Evolutionary conservation across 2,113 vertebrate species (phyloP).

Genomic region (Lagopus muta): DNA sequence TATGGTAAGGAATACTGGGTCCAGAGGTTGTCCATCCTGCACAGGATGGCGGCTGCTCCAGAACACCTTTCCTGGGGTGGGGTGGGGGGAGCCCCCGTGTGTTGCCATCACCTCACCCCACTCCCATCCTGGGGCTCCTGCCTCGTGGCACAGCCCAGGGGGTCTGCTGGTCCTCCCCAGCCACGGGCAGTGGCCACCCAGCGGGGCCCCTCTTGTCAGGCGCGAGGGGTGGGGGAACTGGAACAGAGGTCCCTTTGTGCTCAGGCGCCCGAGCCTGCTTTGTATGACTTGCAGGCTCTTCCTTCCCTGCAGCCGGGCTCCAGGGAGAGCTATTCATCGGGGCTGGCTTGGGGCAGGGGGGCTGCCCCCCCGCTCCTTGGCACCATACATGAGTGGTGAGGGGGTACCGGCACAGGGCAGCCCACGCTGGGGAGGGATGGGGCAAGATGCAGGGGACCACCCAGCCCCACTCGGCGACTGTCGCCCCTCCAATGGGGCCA

Average conservation of each 20-base stretch:
- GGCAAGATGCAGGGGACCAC: slow-evolving; percentile 6
- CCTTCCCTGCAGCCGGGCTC: slow-evolving; percentile 66
- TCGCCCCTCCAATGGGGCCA: neutral
- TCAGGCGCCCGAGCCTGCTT: slow-evolving; percentile 71
- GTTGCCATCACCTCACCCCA: neutral
- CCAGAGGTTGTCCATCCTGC: neutral
- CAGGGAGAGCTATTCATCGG: slow-evolving; percentile 49
- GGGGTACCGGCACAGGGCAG: neutral
- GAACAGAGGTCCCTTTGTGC: slow-evolving; percentile 83
- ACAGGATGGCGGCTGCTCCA: neutral
- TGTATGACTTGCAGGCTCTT: slow-evolving; percentile 76
- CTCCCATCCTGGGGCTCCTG: neutral
- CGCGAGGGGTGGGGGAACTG: neutral
- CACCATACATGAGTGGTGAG: neutral
- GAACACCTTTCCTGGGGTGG: fast-evolving
- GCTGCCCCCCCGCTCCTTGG: slow-evolving; percentile 21
- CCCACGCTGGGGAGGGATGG: neutral
- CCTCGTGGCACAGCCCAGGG: neutral
- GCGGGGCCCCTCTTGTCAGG: slow-evolving; percentile 9
- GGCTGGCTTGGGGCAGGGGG: neutral
- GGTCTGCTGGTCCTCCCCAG: fast-evolving
- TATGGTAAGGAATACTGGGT: neutral
- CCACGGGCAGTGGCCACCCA: neutral
- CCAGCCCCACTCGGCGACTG: fast-evolving
- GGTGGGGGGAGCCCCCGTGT: neutral